These are phyloP conservation scores for Tortrix viridana DNA, from an alignment of 2,888 invertebrate species.

Conservation along the genomic window DNA sequence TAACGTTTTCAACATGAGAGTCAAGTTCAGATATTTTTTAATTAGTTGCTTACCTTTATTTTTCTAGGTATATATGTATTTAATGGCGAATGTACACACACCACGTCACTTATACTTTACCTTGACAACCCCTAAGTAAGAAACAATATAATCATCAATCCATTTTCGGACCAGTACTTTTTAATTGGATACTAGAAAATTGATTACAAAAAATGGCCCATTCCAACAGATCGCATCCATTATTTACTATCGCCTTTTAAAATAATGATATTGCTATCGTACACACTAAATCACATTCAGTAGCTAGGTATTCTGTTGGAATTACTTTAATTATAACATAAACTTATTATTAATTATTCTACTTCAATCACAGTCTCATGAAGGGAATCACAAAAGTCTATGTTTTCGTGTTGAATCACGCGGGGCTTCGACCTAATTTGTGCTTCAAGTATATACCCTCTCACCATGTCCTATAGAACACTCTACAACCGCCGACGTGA, in stretches of 20 bases:
- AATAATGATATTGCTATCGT: conserved; percentile 31
- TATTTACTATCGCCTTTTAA: too few relatives aligned
- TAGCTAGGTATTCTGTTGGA: conserved; percentile 36
- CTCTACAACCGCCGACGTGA: conserved; percentile 27
- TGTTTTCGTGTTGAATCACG: conserved; percentile 54
- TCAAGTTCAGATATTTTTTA: too few relatives aligned
- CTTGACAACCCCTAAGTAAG: too few relatives aligned
- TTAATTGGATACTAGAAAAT: not conserved
- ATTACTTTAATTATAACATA: conserved; percentile 30
- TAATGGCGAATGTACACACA: too few relatives aligned
- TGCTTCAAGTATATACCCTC: conserved; percentile 9
- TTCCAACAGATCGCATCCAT: not conserved
- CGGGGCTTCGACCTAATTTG: conserved; percentile 46
- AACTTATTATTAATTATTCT: conserved; percentile 46
- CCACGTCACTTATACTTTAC: too few relatives aligned
- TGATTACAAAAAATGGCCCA: not conserved
- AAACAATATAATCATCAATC: too few relatives aligned
- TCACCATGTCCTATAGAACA: conserved; percentile 27
- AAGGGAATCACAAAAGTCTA: conserved; percentile 69
- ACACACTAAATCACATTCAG: conserved; percentile 45
- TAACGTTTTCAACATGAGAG: too few relatives aligned
- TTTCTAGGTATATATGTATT: too few relatives aligned
- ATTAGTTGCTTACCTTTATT: too few relatives aligned
- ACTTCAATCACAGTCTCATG: conserved; percentile 77
- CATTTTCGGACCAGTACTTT: too few relatives aligned